Evolutionary conservation across 2,888 invertebrate genomes (phyloP), one percentile per base, ranked within the genome.

Genomic region (Microplitis deprimator): DNA sequence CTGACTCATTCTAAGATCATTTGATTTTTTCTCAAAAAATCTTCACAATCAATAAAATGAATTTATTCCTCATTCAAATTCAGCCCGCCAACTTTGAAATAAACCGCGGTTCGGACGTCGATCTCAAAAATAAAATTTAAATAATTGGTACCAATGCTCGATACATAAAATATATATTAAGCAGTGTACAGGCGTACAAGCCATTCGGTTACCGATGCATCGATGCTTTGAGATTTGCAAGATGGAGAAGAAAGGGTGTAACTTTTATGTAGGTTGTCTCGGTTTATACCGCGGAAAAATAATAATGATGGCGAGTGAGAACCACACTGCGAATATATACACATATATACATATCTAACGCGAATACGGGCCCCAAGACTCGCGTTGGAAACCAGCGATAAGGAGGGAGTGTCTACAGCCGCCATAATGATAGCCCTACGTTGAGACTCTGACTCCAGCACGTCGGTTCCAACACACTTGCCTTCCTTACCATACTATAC

Each of bases 401-500:
- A 89, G 88, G 88, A 88, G 89, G 88, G 88, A 88, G 88, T 88
- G 88, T 89, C 88, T 89, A 87, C 87, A 85, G 89, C 88, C 87
- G 89, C 89, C 89, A 89, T 89, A 89, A 89, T 89, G 85, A 89
- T 87, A 89, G 89, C 85, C 86, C 88, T 87, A 76, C 77, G 79
- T 50, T 69, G 83, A 74, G 83, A 82, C 86, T 87, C 85, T 83
- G 86, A 87, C 85, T 86, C 84, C 73, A 50, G 77, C 79, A 59
- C 73, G 67, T 59, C 67, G 65, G 82, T 79, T 80, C 79, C 80
- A 69, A 70, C 64, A 65, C 68, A 72, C 40, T 29, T 40, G 62
- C 39, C 41, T 13, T 60, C 38, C 64, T 16, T 60, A 10, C 13
- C 50, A 8, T 13, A 50, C 50, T 50, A 50, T 13, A 13, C 50